phyloP scores from a whole-genome alignment of 2,888 invertebrate species.

The Pteria penguin region DNA sequence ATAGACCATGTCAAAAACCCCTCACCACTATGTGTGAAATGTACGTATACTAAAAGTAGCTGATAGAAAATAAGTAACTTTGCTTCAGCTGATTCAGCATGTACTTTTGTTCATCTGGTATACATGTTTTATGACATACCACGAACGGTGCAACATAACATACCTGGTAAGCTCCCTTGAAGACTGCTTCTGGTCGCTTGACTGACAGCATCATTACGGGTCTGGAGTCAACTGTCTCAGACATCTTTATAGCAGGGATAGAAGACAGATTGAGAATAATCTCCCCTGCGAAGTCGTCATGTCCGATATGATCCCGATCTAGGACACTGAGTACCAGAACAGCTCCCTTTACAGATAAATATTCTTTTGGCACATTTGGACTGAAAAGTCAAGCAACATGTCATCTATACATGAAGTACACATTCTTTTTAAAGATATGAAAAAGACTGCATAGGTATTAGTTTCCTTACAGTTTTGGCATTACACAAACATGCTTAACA shows the following conservation, averaged over 20 bases:
- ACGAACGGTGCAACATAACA: no score
- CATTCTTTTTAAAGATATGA: no score
- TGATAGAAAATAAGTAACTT: no score
- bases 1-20: no score
- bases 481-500: neutral
- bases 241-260: slow-evolving; percentile 55
- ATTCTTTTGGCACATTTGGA: slow-evolving; percentile 65
- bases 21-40: no score
- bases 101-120: no score
- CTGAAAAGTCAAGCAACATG: slow-evolving; percentile 53
- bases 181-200: slow-evolving; percentile 58
- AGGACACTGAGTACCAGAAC: slow-evolving; percentile 67
- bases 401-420: no score
- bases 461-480: neutral
- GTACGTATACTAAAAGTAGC: no score
- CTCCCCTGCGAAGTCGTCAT: slow-evolving; percentile 76
- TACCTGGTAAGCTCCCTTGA: slow-evolving; percentile 68
- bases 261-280: slow-evolving; percentile 64
- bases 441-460: neutral
- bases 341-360: slow-evolving; percentile 59
- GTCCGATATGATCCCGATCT: slow-evolving; percentile 69
- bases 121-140: no score
- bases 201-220: slow-evolving; percentile 72
- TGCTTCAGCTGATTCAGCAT: no score
- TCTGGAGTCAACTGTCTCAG: slow-evolving; percentile 63